phyloP scores from a whole-genome alignment of 2,888 invertebrate species.

The Fragum sueziense region DNA sequence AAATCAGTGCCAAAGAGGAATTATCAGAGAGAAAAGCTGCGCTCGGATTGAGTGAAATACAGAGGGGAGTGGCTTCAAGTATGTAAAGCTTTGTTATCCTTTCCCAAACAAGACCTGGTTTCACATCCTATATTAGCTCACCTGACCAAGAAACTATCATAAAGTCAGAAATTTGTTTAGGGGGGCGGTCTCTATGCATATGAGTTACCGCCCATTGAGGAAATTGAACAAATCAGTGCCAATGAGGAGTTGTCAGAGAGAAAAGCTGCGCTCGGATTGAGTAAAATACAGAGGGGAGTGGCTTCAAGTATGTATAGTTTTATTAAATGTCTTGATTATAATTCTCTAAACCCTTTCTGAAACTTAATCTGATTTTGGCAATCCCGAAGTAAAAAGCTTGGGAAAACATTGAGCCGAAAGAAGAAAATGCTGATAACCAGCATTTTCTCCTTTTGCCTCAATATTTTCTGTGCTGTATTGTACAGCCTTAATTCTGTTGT shows the following conservation, averaged over 20 bases:
- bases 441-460: too few relatives aligned
- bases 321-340: too few relatives aligned
- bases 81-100: too few relatives aligned
- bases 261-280: slow-evolving; percentile 69
- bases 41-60: slow-evolving; percentile 74
- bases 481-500: too few relatives aligned
- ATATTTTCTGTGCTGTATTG: too few relatives aligned
- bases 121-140: too few relatives aligned
- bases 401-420: too few relatives aligned
- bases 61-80: slow-evolving; percentile 68
- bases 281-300: slow-evolving; percentile 73
- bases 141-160: slow-evolving; percentile 83
- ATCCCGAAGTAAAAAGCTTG: too few relatives aligned
- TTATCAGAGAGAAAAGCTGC: slow-evolving; percentile 60
- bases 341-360: too few relatives aligned
- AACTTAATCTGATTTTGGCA: too few relatives aligned
- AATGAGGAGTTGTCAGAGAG: slow-evolving; percentile 72
- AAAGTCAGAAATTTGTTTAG: slow-evolving; percentile 81
- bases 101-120: too few relatives aligned
- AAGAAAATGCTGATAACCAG: too few relatives aligned
- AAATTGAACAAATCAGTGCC: slow-evolving; percentile 74
- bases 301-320: slow-evolving; percentile 57
- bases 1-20: slow-evolving; percentile 76
- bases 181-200: slow-evolving; percentile 86
- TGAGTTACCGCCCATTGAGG: slow-evolving; percentile 85